Percentiles rank a stretch among this genome's conserved stretches.
phyloP scores from a whole-genome alignment of 2,113 vertebrate species.

The Oryzias celebensis region DNA sequence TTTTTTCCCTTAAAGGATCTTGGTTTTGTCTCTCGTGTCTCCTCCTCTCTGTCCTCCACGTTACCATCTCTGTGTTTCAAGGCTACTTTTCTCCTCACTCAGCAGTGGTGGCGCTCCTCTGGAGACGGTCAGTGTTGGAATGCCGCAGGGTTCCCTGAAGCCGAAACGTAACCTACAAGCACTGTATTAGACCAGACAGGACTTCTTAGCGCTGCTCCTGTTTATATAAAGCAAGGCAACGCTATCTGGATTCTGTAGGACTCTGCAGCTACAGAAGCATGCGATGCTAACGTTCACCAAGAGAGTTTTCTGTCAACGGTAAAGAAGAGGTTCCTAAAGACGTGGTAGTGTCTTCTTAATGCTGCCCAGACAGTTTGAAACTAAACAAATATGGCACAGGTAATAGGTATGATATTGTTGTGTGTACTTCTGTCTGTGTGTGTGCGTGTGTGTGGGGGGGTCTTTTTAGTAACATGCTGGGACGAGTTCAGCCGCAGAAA shows the following conservation, averaged over 20 bases:
- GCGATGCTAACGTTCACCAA: slow-evolving; percentile 16
- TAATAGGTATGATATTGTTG: slow-evolving; percentile 67
- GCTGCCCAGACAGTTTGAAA: slow-evolving; percentile 38
- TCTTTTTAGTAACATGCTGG: slow-evolving; percentile 68
- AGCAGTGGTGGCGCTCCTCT: slow-evolving; percentile 60
- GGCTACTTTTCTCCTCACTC: slow-evolving; percentile 67
- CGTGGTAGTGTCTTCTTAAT: slow-evolving; percentile 4
- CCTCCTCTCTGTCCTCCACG: slow-evolving; percentile 34
- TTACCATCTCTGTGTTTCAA: slow-evolving; percentile 60
- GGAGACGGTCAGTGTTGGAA: slow-evolving; percentile 64
- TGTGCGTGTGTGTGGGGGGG: slow-evolving; percentile 53
- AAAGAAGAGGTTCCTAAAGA: background rate
- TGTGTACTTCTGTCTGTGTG: slow-evolving; percentile 57
- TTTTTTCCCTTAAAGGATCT: slow-evolving; percentile 10
- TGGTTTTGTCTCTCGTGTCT: slow-evolving; percentile 15
- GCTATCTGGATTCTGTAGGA: slow-evolving; percentile 43
- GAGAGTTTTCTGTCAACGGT: slow-evolving; percentile 3
- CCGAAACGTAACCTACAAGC: slow-evolving; percentile 72
- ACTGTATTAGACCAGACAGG: slow-evolving; percentile 61
- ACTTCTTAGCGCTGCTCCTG: slow-evolving; percentile 60
- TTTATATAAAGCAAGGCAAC: slow-evolving; percentile 59
- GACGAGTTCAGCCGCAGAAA: slow-evolving; percentile 52
- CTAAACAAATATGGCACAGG: slow-evolving; percentile 67
- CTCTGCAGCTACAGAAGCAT: slow-evolving; percentile 21
- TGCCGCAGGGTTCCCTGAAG: slow-evolving; percentile 75